Evolutionary conservation across 2,888 invertebrate genomes (phyloP).

Genomic region (Fissipunctia ypsillon): DNA sequence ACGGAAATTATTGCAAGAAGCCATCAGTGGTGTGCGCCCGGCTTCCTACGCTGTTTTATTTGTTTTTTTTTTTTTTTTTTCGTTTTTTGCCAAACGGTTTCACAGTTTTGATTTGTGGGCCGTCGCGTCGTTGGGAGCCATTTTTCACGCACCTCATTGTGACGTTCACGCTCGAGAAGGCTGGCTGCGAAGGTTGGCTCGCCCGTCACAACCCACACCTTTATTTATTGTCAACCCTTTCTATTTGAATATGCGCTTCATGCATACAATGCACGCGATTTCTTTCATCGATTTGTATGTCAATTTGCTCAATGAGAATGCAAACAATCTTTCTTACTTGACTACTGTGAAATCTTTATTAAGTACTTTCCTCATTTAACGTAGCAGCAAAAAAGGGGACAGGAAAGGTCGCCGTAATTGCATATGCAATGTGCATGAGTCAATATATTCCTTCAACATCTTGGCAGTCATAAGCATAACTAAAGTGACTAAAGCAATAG

Average conservation of each 20-base stretch:
- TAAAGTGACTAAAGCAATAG: background rate
- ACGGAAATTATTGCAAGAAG: conserved; percentile 91
- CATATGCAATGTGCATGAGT: conserved; percentile 10
- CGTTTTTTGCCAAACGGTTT: conserved; percentile 77
- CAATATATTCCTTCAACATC: background rate
- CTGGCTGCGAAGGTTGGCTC: conserved; percentile 75
- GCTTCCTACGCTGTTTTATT: conserved; percentile 80
- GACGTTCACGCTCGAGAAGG: conserved; percentile 77
- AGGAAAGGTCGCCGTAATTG: background rate
- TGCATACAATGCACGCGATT: conserved; percentile 63
- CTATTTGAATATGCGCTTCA: conserved; percentile 74
- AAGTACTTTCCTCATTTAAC: background rate
- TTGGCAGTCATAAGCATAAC: background rate
- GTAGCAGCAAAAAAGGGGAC: background rate
- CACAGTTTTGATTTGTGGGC: conserved; percentile 86
- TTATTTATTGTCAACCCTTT: conserved; percentile 70
- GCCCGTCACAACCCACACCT: conserved; percentile 76
- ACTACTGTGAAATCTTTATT: background rate
- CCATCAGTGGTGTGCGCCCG: conserved; percentile 88
- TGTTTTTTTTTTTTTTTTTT: conserved; percentile 73
- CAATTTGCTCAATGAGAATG: background rate
- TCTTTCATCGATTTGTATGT: conserved; percentile 50
- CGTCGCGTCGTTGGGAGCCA: conserved; percentile 77
- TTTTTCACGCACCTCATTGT: conserved; percentile 87
- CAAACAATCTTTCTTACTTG: background rate